Conservation (phyloP, 2,888 invertebrate species). For the Lochmaea crataegi region DNA sequence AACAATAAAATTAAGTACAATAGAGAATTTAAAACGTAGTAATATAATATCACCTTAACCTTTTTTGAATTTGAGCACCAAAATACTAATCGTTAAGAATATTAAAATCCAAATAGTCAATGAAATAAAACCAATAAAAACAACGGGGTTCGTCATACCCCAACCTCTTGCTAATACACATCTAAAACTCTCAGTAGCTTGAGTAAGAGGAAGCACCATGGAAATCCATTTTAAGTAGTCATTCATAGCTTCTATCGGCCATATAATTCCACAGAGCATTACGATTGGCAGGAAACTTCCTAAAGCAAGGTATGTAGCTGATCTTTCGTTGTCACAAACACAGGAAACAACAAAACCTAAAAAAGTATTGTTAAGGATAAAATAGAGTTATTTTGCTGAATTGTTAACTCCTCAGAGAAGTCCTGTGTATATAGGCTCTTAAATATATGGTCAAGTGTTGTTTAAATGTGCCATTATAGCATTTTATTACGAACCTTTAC, state of each 20-base stretch:
- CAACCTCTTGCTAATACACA: conserved; percentile 88
- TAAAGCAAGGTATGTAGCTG: conserved; percentile 86
- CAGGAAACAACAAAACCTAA: conserved; percentile 86
- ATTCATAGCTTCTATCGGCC: conserved; percentile 96
- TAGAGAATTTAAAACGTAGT: conserved; percentile 12
- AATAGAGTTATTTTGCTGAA: too few relatives aligned
- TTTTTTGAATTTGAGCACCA: conserved; percentile 86
- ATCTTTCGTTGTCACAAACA: conserved; percentile 83
- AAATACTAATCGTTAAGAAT: conserved; percentile 78
- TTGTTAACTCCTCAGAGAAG: too few relatives aligned
- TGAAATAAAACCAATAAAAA: conserved; percentile 85
- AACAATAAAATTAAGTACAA: conserved; percentile 30
- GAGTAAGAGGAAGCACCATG: conserved; percentile 84
- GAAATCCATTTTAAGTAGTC: conserved; percentile 75
- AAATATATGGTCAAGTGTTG: too few relatives aligned
- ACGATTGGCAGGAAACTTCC: conserved; percentile 89
- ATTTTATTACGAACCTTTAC: too few relatives aligned
- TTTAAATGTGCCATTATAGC: too few relatives aligned
- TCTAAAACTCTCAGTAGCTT: conserved; percentile 89
- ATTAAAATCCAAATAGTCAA: conserved; percentile 83
- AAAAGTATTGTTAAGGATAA: conserved; percentile 23
- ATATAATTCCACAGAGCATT: conserved; percentile 89
- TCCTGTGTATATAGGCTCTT: too few relatives aligned
- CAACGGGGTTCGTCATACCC: conserved; percentile 76
- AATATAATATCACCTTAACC: conserved; percentile 67